Evolutionary conservation across 2,797 vertebrate genomes (phyloP).

Genomic region (Loriculus beryllinus): DNA sequence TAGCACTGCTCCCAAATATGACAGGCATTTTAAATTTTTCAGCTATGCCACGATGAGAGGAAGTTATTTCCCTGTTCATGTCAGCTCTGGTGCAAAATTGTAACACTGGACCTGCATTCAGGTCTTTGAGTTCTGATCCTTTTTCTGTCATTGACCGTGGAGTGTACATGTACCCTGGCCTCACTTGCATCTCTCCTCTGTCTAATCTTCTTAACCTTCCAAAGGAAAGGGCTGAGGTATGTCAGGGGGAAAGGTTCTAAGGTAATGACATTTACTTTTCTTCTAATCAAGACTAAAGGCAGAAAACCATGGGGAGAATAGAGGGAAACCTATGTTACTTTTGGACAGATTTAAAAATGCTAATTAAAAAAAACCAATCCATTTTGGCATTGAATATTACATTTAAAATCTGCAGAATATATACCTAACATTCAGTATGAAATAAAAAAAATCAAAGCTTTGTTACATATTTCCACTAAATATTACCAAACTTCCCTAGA

Average conservation of each 20-base stretch:
- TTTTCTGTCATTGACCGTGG: background rate
- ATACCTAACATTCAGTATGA: background rate
- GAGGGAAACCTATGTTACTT: background rate
- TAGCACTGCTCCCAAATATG: background rate
- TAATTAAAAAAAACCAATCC: background rate
- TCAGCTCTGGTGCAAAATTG: background rate
- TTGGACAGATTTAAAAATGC: background rate
- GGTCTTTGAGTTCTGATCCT: background rate
- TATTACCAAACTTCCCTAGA: background rate
- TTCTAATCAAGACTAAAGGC: background rate
- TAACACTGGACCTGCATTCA: background rate
- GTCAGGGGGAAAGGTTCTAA: background rate
- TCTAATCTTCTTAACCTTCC: background rate
- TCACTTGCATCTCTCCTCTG: background rate
- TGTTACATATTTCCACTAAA: background rate
- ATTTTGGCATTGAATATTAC: background rate
- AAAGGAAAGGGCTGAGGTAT: background rate
- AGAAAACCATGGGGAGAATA: background rate
- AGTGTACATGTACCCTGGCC: rapidly evolving
- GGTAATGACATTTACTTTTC: background rate
- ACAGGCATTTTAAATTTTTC: background rate
- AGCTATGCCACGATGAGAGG: background rate
- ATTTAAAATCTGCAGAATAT: background rate
- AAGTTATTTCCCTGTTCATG: background rate
- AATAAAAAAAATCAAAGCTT: background rate